Conservation (phyloP, 2,888 invertebrate genomes). For the Omphaloscelis lunosa region DNA sequence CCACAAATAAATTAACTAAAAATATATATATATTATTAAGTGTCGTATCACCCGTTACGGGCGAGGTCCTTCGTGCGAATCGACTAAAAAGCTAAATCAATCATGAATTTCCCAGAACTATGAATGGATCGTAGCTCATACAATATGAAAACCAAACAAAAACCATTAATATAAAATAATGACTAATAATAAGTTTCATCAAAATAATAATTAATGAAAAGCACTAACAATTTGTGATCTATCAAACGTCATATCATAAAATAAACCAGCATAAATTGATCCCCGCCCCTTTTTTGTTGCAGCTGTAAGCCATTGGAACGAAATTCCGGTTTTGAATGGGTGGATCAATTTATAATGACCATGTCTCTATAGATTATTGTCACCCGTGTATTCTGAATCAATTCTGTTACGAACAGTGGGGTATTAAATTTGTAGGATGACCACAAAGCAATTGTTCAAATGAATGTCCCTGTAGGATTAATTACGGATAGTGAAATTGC, state of each 20-base stretch:
- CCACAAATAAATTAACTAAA: no score
- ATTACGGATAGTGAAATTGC: constrained; percentile 37
- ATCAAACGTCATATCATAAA: constrained; percentile 49
- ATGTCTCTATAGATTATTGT: constrained; percentile 64
- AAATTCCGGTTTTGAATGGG: constrained; percentile 47
- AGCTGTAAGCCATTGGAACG: constrained; percentile 47
- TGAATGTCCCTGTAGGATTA: constrained; percentile 40
- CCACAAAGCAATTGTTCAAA: constrained; percentile 52
- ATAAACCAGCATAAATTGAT: constrained; percentile 49
- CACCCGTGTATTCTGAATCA: constrained; percentile 67
- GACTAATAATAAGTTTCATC: constrained; percentile 28
- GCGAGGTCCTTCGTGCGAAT: no score
- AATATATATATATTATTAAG: no score
- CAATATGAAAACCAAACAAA: constrained; percentile 7
- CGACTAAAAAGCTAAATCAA: no score
- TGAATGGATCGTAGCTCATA: not conserved
- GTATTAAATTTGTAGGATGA: constrained; percentile 65
- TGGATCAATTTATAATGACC: constrained; percentile 65
- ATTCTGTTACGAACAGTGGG: constrained; percentile 62
- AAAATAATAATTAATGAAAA: constrained; percentile 27
- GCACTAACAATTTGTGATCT: constrained; percentile 44
- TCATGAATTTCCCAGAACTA: not conserved
- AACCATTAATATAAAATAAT: constrained; percentile 20
- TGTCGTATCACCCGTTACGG: no score
- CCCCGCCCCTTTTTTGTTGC: constrained; percentile 10